Base-by-base conservation (phyloP, 2,797 vertebrate species). In the Hippocampus kuda region DNA sequence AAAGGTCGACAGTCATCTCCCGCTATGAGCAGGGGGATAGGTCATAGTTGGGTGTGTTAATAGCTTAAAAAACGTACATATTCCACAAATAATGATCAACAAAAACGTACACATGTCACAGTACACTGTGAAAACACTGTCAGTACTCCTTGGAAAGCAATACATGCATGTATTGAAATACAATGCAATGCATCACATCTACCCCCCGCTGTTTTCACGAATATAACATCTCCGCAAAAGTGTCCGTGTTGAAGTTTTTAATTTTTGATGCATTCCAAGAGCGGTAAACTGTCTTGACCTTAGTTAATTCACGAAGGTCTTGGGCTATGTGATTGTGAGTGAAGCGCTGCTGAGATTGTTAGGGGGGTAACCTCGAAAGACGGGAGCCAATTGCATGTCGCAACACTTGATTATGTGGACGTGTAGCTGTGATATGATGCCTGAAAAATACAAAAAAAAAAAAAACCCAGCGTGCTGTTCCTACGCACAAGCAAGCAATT, bases 361-460 rank as follows among this genome's bases (percentile, higher is more conserved):
- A 73, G 54, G 66, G 66, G 68, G 61, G 75, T 70, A 57, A 30
- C 13, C 51, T 27, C 8, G 16, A 26, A 59, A 71, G 53, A 65
- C 13, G 11, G 20, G 42, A 68, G 71, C 56, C 73, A 68, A 75
- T 77, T 70, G 69, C 74, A 78, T n/a, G 62, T 46, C 44, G 75
- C 79, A 70, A 76, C 46, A 68, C 72, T 77, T 77, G 65, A 81
- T 75, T 56, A 56, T 72, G 68, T 22, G 75, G 66, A 77, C 72
- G 80, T 72, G 72, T 72, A 77, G 79, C 77, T 78, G 74, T 81
- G 81, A 83, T 78, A 65, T 68, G 66, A 65, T 67, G 67, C 80
- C 79, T 76, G 73, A 10, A 24, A 75, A 81, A 62, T 16, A 18
- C 24, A 38, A 22, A 62, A 16, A 48, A 27, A 48, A 30, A 30